phyloP scores from a whole-genome alignment of 2,888 invertebrate genomes.

The Phortica magna region DNA sequence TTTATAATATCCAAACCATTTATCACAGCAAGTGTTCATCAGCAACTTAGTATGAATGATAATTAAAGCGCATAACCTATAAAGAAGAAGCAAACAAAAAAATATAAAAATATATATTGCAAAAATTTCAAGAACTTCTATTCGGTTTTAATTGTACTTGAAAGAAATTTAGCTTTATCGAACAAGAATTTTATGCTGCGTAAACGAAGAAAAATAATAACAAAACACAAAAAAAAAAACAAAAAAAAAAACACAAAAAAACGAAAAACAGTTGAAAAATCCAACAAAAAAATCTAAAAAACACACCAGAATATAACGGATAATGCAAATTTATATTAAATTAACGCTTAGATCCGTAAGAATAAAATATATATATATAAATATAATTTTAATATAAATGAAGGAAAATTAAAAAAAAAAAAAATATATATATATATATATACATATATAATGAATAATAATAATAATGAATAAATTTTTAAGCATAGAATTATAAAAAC shows the following conservation, averaged over 20 bases:
- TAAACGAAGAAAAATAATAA: conserved; percentile 22
- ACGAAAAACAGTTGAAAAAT: background rate
- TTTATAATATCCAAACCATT: background rate
- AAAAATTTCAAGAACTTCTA: conserved; percentile 6
- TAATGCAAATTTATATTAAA: conserved; percentile 31
- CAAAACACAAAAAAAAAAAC: conserved; percentile 12
- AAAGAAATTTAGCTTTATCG: conserved; percentile 33
- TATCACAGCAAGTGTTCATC: conserved; percentile 20
- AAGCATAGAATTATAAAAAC: conserved; percentile 11
- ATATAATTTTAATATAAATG: conserved; percentile 56
- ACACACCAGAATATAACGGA: background rate
- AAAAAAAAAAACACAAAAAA: background rate
- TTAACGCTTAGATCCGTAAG: conserved; percentile 31
- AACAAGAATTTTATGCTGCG: conserved; percentile 29
- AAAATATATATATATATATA: conserved; percentile 9
- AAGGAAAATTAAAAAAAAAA: conserved; percentile 62
- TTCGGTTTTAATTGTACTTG: conserved; percentile 2
- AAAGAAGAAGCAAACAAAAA: background rate
- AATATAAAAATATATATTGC: background rate
- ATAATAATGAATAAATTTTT: conserved; percentile 4
- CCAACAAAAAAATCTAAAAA: conserved; percentile 1
- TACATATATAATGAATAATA: conserved; percentile 12
- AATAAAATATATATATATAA: conserved; percentile 46
- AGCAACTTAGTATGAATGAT: background rate
- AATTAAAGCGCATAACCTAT: background rate